phyloP scores from a whole-genome alignment of 2,888 invertebrate genomes.

The Coelopa pilipes region DNA sequence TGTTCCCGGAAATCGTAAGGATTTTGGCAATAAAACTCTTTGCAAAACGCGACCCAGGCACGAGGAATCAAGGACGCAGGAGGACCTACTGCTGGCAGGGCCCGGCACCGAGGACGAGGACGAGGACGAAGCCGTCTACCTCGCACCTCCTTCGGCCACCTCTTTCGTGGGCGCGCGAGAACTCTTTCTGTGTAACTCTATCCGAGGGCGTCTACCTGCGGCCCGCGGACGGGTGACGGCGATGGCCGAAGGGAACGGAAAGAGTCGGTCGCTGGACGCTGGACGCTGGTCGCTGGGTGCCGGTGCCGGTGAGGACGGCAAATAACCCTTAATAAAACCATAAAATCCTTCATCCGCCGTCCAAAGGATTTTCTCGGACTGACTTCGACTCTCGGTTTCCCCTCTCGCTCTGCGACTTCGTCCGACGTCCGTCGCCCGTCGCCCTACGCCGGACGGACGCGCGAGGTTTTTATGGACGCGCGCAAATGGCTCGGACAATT shows the following conservation, averaged over 20 bases:
- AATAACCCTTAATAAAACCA: constrained; percentile 65
- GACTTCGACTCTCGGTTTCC: not conserved
- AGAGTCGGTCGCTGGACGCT: not conserved
- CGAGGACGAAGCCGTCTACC: not conserved
- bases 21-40: constrained; percentile 55
- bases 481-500: constrained; percentile 12
- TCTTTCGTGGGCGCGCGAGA: constrained; percentile 38
- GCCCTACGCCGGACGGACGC: no score
- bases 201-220: constrained; percentile 41
- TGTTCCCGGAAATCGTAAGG: constrained; percentile 33
- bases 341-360: constrained; percentile 59
- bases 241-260: constrained; percentile 27
- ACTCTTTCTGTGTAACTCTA: constrained; percentile 51
- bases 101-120: not conserved
- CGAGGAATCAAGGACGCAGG: constrained; percentile 52
- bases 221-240: no score
- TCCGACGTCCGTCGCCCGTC: constrained; percentile 10
- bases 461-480: constrained; percentile 9
- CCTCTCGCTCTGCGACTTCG: not conserved
- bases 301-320: constrained; percentile 39
- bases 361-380: constrained; percentile 36
- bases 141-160: constrained; percentile 32
- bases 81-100: constrained; percentile 3
- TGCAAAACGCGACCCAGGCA: constrained; percentile 49
- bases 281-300: not conserved